These are phyloP conservation scores for Danio choprae DNA, from an alignment of 2,797 vertebrate genomes.

Conservation along the genomic window DNA sequence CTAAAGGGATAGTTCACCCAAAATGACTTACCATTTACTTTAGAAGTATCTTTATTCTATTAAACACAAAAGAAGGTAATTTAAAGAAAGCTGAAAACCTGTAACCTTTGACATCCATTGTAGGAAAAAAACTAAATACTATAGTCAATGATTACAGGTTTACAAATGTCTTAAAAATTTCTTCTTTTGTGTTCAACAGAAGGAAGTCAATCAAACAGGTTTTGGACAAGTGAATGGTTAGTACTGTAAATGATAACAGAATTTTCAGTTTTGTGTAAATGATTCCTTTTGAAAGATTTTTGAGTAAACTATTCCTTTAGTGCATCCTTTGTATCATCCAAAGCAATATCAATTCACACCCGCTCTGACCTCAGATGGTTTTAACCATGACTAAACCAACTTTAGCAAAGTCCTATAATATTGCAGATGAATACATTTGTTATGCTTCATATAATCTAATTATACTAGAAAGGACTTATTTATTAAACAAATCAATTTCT, in stretches of 20 bases:
- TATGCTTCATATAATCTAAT: conserved; percentile 50
- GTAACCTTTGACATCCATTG: too few relatives aligned
- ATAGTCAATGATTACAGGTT: background rate
- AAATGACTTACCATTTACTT: too few relatives aligned
- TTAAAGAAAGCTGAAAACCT: too few relatives aligned
- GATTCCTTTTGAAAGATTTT: too few relatives aligned
- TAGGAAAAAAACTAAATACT: too few relatives aligned
- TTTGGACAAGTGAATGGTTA: background rate
- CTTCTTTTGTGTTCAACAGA: too few relatives aligned
- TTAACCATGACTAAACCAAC: conserved; percentile 58
- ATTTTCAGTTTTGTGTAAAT: too few relatives aligned
- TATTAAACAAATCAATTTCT: conserved; percentile 17
- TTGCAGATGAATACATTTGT: conserved; percentile 41
- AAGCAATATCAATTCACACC: background rate
- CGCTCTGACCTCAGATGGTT: conserved; percentile 13
- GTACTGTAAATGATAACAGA: background rate
- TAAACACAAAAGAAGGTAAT: too few relatives aligned
- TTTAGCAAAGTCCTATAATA: conserved; percentile 60
- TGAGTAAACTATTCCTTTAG: background rate
- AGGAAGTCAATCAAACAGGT: too few relatives aligned
- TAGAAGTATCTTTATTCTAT: too few relatives aligned
- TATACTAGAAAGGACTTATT: conserved; percentile 55
- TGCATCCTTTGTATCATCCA: background rate
- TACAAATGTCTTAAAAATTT: background rate
- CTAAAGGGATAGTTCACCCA: too few relatives aligned